Base-by-base conservation (phyloP, 2,797 vertebrate genomes). In the Propithecus deckenii region DNA sequence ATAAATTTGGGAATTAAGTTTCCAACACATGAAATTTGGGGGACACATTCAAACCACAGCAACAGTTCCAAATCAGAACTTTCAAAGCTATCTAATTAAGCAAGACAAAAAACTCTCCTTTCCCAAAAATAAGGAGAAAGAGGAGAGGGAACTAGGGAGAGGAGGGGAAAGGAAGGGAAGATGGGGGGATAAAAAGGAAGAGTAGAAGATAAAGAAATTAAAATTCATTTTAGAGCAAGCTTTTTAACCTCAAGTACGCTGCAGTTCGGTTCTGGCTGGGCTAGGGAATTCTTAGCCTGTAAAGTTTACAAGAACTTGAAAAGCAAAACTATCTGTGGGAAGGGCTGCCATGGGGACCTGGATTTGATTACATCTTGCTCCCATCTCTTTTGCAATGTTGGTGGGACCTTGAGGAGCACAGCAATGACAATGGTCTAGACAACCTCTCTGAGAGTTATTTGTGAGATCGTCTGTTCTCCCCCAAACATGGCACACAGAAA, bases 311-410 rank as follows among this genome's bases (percentile, higher is more conserved):
- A 96, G 96, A 94, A 95, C 97, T 92, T 97, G 63, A 95, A 98
- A 98, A 98, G 80, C 93, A 98, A 98, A 98, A 96, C 93, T 94
- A 95, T 97, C 95, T 96, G 95, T 90, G 88, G 55, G 14, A 97
- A 98, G 55, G 94, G 93, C 38, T 95, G 93, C 98, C 95, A 50
- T 20, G 91, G 89, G 95, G 95, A 93, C 90, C 76, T 50, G 0
- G 48, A 90, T 90, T 97, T 95, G 96, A 94, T 41, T 95, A 96
- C 84, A 97, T 96, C 91, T 94, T 97, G 85, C 86, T 97, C 71
- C 97, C 93, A 52, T 95, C 95, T 96, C 67, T 95, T 97, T 95
- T 96, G 96, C 92, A 95, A 93, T 94, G 65, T 96, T 86, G 95
- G 63, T 95, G 91, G 91, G 88, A 78, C 95, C 88, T 87, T 85